Conservation (phyloP, 2,888 invertebrate genomes). For the Monopis laevigella region DNA sequence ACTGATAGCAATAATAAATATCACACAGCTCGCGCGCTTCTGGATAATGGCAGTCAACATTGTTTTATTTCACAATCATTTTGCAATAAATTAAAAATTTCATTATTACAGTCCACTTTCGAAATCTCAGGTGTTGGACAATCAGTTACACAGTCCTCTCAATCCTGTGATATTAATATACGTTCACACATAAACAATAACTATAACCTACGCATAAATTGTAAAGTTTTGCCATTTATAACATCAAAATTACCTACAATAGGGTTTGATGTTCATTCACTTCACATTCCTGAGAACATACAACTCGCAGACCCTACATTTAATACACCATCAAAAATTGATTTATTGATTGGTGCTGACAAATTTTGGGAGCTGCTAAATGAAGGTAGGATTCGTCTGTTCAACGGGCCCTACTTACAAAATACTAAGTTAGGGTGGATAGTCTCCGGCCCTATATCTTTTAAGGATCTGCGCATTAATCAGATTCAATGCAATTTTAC, state of each 20-base stretch:
- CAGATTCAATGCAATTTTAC: constrained; percentile 17
- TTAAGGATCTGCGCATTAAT: constrained; percentile 4
- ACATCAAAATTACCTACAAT: background rate
- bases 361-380: constrained; percentile 20
- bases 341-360: constrained; percentile 20
- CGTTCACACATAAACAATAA: constrained; percentile 3
- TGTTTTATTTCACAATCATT: constrained; percentile 16
- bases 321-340: constrained; percentile 16
- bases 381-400: constrained; percentile 16
- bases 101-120: constrained; percentile 18
- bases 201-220: background rate
- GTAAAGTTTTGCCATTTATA: constrained; percentile 17
- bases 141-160: constrained; percentile 1
- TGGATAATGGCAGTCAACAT: constrained; percentile 10
- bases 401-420: constrained; percentile 18
- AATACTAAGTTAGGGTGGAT: constrained; percentile 20
- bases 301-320: constrained; percentile 19
- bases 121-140: constrained; percentile 16
- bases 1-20: too few species aligned
- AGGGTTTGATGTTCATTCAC: background rate
- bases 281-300: constrained; percentile 11
- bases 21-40: constrained; percentile 8
- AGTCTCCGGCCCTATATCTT: constrained; percentile 16
- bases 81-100: constrained; percentile 14
- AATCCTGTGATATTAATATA: constrained; percentile 4